phyloP scores from a whole-genome alignment of 2,113 vertebrate genomes.

The Vidua macroura region DNA sequence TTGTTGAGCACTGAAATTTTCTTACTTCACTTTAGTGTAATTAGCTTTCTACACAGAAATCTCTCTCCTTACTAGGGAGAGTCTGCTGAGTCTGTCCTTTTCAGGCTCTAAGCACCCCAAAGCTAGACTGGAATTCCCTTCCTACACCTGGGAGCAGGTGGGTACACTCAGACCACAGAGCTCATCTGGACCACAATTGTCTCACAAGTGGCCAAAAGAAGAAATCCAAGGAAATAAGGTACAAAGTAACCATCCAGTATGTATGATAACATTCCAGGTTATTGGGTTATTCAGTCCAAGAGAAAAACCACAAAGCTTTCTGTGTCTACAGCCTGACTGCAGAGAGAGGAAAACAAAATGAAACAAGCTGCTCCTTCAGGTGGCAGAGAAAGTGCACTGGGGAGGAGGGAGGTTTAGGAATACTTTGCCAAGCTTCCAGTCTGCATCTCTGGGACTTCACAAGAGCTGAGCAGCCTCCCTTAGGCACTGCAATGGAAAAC shows the following conservation, averaged over 20 bases:
- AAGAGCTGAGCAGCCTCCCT: neutral
- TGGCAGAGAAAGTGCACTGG: neutral
- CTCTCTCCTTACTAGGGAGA: neutral
- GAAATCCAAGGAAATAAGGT: neutral
- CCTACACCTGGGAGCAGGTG: neutral
- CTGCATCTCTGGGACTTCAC: neutral
- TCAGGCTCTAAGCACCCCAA: neutral
- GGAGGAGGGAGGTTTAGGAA: neutral
- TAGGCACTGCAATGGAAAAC: neutral
- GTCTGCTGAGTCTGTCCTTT: neutral
- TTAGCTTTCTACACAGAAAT: neutral
- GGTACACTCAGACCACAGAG: neutral
- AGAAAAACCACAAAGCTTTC: neutral
- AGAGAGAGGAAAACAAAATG: neutral
- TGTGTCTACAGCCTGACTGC: neutral
- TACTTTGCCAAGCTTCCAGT: neutral
- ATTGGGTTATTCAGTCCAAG: neutral
- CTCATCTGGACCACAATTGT: neutral
- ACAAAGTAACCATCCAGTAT: accelerated
- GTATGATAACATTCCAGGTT: neutral
- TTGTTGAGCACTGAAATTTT: neutral
- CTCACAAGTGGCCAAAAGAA: neutral
- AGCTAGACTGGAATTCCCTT: neutral
- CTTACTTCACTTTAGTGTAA: neutral
- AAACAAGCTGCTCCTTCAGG: neutral